Percentiles rank a stretch among this genome's conserved stretches.
phyloP scores from a whole-genome alignment of 2,888 invertebrate species.

The Gastrophysa polygoni region DNA sequence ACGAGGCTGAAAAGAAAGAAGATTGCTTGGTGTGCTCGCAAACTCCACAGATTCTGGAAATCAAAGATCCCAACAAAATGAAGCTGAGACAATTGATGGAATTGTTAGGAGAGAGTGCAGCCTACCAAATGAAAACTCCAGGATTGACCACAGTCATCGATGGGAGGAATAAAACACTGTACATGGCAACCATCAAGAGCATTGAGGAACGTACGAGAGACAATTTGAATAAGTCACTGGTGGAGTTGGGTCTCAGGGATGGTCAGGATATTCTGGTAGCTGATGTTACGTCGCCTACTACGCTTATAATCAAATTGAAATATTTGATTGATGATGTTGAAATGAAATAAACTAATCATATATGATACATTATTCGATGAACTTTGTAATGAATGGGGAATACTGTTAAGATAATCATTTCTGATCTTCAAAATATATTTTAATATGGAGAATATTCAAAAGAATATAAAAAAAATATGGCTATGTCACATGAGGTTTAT shows the following conservation, averaged over 20 bases:
- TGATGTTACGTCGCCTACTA: constrained; percentile 87
- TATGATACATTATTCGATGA: neutral
- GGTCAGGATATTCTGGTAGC: constrained; percentile 90
- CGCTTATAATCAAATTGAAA: constrained; percentile 77
- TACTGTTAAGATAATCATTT: too few relatives aligned
- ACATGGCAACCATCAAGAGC: constrained; percentile 89
- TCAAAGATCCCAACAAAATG: constrained; percentile 68
- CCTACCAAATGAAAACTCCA: constrained; percentile 91
- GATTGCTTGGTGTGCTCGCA: constrained; percentile 91
- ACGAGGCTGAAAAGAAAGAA: constrained; percentile 85
- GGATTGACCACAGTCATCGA: constrained; percentile 81
- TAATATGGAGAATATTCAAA: too few relatives aligned
- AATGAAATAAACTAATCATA: constrained; percentile 58
- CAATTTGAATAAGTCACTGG: constrained; percentile 86
- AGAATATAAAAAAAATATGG: too few relatives aligned
- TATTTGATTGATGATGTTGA: constrained; percentile 60
- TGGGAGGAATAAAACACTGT: constrained; percentile 89
- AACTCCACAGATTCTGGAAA: constrained; percentile 66
- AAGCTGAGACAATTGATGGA: constrained; percentile 84
- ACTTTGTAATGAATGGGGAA: too few relatives aligned
- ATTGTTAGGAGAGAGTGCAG: constrained; percentile 74
- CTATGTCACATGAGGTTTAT: too few relatives aligned
- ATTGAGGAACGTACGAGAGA: constrained; percentile 88
- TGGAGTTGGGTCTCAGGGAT: constrained; percentile 82
- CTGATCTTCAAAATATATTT: too few relatives aligned